Evolutionary conservation across 2,888 invertebrate genomes (phyloP).

Genomic region (Xestoiulus laeticollis): DNA sequence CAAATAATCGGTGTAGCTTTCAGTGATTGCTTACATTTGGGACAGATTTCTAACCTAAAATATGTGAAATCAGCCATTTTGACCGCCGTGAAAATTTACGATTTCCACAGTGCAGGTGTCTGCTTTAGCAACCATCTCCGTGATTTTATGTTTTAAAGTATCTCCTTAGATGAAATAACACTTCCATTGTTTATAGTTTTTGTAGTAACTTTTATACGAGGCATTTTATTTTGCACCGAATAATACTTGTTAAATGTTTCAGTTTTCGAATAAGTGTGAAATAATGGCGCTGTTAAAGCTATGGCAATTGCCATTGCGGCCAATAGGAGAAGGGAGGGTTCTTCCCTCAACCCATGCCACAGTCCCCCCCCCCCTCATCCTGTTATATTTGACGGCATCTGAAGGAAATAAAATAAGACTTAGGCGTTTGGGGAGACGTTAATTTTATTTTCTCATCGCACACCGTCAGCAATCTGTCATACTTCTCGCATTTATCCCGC

Average conservation of each 20-base stretch:
- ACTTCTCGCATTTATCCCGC: slow-evolving; percentile 25
- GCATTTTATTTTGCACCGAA: slow-evolving; percentile 24
- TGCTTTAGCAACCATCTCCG: neutral
- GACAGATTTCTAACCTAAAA: too few relatives aligned
- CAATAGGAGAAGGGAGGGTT: neutral
- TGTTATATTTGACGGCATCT: slow-evolving; percentile 31
- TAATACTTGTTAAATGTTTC: slow-evolving; percentile 40
- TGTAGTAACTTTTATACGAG: neutral
- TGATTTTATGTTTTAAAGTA: neutral
- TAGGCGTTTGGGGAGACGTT: slow-evolving; percentile 50
- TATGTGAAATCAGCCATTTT: too few relatives aligned
- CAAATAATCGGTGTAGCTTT: too few relatives aligned
- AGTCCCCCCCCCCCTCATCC: neutral
- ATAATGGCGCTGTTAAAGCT: slow-evolving; percentile 21
- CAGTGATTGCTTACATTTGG: too few relatives aligned
- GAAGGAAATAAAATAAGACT: slow-evolving; percentile 48
- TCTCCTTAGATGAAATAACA: neutral
- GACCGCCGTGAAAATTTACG: too few relatives aligned
- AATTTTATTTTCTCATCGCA: slow-evolving; percentile 49
- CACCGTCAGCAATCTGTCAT: slow-evolving; percentile 51
- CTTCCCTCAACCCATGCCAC: neutral
- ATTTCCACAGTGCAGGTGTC: neutral
- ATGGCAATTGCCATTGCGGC: neutral
- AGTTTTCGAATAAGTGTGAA: slow-evolving; percentile 32
- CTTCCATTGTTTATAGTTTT: neutral